Evolutionary conservation across 1,140 invertebrate genomes (phyloP).

Genomic region (Gonioctena quinquepunctata): DNA sequence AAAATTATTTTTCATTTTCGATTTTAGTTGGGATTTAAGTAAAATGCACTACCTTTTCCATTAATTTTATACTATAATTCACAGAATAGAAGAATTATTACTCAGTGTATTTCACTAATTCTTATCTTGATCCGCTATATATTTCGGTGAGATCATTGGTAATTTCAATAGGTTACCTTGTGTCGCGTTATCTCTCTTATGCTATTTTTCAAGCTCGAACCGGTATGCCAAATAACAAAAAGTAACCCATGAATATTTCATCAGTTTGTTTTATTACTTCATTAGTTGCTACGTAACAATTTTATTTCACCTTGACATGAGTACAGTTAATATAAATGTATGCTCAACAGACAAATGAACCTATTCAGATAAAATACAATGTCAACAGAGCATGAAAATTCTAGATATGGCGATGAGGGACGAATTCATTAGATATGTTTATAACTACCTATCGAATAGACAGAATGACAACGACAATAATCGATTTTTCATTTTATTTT

Average conservation of each 20-base stretch:
- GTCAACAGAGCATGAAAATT: background rate
- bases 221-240: background rate
- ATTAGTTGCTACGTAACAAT: background rate
- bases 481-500: too few species aligned
- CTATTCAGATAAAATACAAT: background rate
- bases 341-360: background rate
- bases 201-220: background rate
- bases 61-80: too few species aligned
- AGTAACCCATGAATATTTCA: background rate
- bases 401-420: background rate
- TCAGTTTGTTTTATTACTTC: background rate
- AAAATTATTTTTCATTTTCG: too few species aligned
- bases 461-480: too few species aligned
- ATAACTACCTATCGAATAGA: too few species aligned
- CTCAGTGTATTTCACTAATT: too few species aligned
- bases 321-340: background rate
- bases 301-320: background rate
- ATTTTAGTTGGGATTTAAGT: too few species aligned
- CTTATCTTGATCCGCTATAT: too few species aligned
- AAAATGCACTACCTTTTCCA: too few species aligned
- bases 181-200: background rate
- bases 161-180: background rate
- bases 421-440: background rate
- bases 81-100: too few species aligned
- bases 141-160: background rate